A percentile compares a stretch with the other conserved stretches of the same genome.
Conservation (phyloP, 2,888 invertebrate species). For the Spodoptera littoralis region DNA sequence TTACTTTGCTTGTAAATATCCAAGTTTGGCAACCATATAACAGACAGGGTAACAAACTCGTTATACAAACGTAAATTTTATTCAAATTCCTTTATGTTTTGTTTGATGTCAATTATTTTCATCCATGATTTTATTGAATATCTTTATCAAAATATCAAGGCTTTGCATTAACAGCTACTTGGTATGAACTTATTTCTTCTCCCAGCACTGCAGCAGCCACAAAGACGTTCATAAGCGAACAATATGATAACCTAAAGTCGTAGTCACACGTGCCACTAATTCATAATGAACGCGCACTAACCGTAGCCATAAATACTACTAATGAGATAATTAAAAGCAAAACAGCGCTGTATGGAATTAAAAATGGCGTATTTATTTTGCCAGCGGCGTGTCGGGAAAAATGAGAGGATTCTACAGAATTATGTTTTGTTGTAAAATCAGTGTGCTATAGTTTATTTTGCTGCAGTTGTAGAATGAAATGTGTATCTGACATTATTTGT, state of each 20-base stretch:
- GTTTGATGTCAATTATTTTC: too few relatives aligned
- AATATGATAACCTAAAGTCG: slow-evolving; percentile 27
- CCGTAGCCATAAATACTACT: slow-evolving; percentile 47
- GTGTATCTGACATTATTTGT: neutral
- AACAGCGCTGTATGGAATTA: slow-evolving; percentile 47
- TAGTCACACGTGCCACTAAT: slow-evolving; percentile 50
- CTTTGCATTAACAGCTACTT: too few relatives aligned
- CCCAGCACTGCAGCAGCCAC: too few relatives aligned
- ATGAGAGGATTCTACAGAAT: slow-evolving; percentile 36
- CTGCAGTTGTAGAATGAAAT: neutral
- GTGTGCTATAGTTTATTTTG: slow-evolving; percentile 16
- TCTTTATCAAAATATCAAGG: too few relatives aligned
- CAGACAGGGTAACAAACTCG: too few relatives aligned
- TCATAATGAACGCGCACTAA: slow-evolving; percentile 51
- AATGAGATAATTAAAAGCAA: slow-evolving; percentile 55
- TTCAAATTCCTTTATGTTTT: too few relatives aligned
- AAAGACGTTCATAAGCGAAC: slow-evolving; percentile 1
- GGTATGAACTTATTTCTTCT: too few relatives aligned
- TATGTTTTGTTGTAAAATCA: slow-evolving; percentile 24
- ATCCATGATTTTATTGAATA: too few relatives aligned
- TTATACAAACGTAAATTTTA: too few relatives aligned
- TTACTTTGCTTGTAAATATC: too few relatives aligned
- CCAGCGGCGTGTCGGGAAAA: slow-evolving; percentile 35
- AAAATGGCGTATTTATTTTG: slow-evolving; percentile 49
- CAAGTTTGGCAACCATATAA: too few relatives aligned